Conservation (phyloP, 2,113 vertebrate genomes). For the Lathamus discolor region DNA sequence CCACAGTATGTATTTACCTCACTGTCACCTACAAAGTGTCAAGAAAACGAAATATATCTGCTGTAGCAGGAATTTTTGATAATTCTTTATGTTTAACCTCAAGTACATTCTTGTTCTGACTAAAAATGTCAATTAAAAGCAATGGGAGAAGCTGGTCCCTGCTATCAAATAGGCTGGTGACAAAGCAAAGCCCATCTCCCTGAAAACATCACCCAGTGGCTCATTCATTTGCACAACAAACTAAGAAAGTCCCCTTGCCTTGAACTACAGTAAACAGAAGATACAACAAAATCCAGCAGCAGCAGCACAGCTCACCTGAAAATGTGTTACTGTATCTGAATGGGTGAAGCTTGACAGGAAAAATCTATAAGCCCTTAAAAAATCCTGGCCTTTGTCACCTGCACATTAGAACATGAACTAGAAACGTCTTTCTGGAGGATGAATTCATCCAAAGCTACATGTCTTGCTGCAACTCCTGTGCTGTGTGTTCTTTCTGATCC, state of each 20-base stretch:
- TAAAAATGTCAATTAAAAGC: not conserved
- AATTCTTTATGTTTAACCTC: not conserved
- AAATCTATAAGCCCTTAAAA: not conserved
- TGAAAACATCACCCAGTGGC: not conserved
- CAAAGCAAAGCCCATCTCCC: not conserved
- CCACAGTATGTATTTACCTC: not conserved
- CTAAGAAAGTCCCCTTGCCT: not conserved
- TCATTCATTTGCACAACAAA: not conserved
- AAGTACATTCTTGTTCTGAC: not conserved
- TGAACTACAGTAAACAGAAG: not conserved
- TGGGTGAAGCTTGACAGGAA: not conserved
- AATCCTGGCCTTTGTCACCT: not conserved
- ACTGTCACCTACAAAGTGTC: not conserved
- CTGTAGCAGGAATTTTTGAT: not conserved
- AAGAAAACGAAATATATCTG: not conserved
- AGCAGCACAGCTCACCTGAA: not conserved
- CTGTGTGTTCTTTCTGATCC: not conserved
- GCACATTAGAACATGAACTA: not conserved
- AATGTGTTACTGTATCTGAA: not conserved
- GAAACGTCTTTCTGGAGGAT: not conserved
- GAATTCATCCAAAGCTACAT: not conserved
- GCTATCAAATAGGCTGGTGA: not conserved
- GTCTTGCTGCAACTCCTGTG: not conserved
- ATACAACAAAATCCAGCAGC: not conserved
- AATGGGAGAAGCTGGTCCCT: not conserved